phyloP scores from a whole-genome alignment of 2,888 invertebrate genomes.

The Eupithecia vulgata region DNA sequence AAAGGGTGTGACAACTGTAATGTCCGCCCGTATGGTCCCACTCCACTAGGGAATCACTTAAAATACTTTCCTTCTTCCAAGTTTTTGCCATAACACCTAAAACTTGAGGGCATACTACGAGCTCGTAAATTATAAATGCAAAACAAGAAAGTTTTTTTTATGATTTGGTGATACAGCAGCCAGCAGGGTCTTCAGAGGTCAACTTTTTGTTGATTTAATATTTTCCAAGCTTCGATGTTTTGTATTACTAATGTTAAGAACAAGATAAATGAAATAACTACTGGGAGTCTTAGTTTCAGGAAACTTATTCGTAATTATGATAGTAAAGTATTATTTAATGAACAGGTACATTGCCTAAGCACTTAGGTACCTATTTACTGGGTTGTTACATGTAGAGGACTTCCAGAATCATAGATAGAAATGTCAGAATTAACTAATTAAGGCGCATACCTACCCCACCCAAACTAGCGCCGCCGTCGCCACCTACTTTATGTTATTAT shows the following conservation, averaged over 20 bases:
- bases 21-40: conserved; percentile 22
- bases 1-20: conserved; percentile 1
- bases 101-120: conserved; percentile 32
- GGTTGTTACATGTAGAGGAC: no score
- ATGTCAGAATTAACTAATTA: not conserved
- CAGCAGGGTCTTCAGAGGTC: not conserved
- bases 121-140: conserved; percentile 41
- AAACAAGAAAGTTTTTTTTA: conserved; percentile 37
- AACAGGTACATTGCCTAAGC: no score
- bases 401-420: not conserved
- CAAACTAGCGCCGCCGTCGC: no score
- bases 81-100: conserved; percentile 41
- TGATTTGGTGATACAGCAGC: conserved; percentile 11
- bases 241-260: not conserved
- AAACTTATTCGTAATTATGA: not conserved
- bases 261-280: not conserved
- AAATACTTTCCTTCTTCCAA: conserved; percentile 37
- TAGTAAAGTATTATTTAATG: no score
- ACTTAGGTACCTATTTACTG: no score
- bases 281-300: not conserved
- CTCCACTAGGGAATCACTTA: conserved; percentile 40
- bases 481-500: no score
- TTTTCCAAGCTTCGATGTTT: not conserved
- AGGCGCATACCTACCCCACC: no score
- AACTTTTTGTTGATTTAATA: not conserved